phyloP scores from a whole-genome alignment of 2,113 vertebrate species.

The Aphelocoma coerulescens region DNA sequence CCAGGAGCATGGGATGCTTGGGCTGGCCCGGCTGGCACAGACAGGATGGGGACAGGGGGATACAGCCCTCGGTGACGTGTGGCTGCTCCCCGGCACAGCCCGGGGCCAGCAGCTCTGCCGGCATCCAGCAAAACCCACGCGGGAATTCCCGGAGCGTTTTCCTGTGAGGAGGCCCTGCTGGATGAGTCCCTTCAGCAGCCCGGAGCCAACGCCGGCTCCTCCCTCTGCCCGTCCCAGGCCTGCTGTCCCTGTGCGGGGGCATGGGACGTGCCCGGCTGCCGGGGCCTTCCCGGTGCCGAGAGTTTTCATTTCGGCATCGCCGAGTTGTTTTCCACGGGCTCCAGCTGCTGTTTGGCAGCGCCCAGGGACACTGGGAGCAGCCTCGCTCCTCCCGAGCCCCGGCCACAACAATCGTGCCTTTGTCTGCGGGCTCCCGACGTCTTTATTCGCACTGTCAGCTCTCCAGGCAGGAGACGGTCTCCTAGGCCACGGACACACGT shows the following conservation, averaged over 20 bases:
- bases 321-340: neutral
- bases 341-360: neutral
- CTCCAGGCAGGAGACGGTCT: neutral
- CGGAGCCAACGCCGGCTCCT: neutral
- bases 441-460: neutral
- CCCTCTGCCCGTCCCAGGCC: neutral
- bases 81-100: neutral
- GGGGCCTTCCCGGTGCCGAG: accelerated
- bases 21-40: neutral
- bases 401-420: neutral
- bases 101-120: neutral
- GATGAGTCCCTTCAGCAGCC: neutral
- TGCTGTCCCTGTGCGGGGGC: too few relatives aligned
- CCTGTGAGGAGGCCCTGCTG: accelerated
- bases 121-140: neutral
- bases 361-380: neutral
- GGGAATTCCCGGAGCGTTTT: neutral
- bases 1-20: neutral
- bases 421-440: neutral
- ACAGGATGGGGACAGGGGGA: neutral
- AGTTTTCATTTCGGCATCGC: accelerated
- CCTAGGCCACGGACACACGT: neutral
- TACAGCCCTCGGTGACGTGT: accelerated
- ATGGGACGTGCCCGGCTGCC: neutral
- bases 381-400: neutral